Evolutionary conservation across 92 coral and sea anemone species (phyloP).

Genomic region (Pocillopora grandis): DNA sequence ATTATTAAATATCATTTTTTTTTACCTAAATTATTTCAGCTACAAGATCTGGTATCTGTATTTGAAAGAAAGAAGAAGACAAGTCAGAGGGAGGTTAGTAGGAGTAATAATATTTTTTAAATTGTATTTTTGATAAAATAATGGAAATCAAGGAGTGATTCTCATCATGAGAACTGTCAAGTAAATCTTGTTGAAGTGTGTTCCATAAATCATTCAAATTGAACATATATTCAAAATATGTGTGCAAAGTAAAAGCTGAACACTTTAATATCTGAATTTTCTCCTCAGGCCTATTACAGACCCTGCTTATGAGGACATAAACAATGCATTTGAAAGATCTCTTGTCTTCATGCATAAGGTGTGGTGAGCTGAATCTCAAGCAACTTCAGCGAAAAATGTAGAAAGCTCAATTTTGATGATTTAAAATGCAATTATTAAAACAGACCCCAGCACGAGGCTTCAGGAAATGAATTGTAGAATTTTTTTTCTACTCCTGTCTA

Average conservation of each 20-base stretch:
- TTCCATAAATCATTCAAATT: background rate
- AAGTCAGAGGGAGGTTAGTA: conserved; percentile 90
- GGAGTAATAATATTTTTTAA: background rate
- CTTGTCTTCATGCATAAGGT: conserved; percentile 99
- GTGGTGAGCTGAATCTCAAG: background rate
- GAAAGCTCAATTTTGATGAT: no score
- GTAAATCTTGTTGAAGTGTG: no score
- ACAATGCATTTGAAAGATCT: conserved; percentile 99
- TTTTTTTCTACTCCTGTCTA: no score
- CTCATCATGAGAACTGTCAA: background rate
- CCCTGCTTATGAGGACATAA: conserved; percentile 89
- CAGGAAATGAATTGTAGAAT: no score
- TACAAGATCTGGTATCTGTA: conserved; percentile 96
- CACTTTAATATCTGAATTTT: background rate
- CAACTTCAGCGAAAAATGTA: no score
- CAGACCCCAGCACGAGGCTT: no score
- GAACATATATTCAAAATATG: background rate
- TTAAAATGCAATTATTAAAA: no score
- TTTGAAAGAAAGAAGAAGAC: conserved; percentile 87
- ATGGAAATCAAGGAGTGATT: background rate
- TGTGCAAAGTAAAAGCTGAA: background rate
- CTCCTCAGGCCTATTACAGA: conserved; percentile 81
- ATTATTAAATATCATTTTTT: background rate
- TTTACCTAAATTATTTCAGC: conserved; percentile 16
- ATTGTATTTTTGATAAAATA: background rate